Evolutionary conservation across 2,797 vertebrate species (phyloP).

Genomic region (Ciconia nigra): DNA sequence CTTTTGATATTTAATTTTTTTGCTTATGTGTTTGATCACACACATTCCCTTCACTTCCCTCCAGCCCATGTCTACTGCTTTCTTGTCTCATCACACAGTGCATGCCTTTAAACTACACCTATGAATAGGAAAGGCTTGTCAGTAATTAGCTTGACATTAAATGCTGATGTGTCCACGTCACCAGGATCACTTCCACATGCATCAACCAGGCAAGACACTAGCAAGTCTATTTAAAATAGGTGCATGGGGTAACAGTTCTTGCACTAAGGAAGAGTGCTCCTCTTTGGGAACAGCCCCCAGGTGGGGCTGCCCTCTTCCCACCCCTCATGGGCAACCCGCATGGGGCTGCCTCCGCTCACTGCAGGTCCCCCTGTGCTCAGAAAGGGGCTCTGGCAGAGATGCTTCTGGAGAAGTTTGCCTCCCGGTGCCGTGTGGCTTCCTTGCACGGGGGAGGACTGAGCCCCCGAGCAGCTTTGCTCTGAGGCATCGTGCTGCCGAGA

Average conservation of each 20-base stretch:
- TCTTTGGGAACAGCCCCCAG: background rate
- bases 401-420: background rate
- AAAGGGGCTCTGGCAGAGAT: background rate
- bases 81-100: background rate
- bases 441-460: accelerated
- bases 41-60: background rate
- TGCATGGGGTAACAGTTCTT: too few relatives aligned
- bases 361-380: background rate
- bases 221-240: background rate
- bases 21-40: background rate
- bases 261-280: too few relatives aligned
- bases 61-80: background rate
- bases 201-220: accelerated
- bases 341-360: background rate
- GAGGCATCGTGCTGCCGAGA: accelerated
- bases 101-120: background rate
- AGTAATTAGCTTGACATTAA: background rate
- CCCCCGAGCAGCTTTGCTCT: background rate
- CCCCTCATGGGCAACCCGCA: background rate
- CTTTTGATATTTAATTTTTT: background rate
- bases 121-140: background rate
- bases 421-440: accelerated
- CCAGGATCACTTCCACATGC: accelerated
- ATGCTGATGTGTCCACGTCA: background rate
- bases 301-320: background rate